Evolutionary conservation across 2,797 vertebrate genomes (phyloP).

Genomic region (Notoglanidium macrostoma): DNA sequence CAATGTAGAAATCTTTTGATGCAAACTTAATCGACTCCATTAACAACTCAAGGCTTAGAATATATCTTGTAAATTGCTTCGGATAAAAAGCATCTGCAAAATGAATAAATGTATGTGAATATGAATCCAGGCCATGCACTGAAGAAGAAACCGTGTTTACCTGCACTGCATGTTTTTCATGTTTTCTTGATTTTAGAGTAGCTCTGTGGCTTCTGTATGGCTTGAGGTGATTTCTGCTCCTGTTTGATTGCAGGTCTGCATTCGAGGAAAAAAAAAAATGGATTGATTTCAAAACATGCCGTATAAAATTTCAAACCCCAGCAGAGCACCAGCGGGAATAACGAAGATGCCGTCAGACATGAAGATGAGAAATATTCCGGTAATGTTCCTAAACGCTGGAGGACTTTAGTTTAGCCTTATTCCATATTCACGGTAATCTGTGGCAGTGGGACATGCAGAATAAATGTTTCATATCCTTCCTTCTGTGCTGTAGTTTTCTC

Average conservation of each 20-base stretch:
- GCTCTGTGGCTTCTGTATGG: conserved; percentile 23
- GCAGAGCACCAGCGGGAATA: conserved; percentile 32
- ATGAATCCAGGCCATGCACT: background rate
- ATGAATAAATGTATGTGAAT: conserved; percentile 27
- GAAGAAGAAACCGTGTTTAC: conserved; percentile 6
- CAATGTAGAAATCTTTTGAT: background rate
- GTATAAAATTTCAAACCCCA: conserved; percentile 27
- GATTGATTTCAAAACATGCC: conserved; percentile 44
- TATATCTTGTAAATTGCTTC: conserved; percentile 6
- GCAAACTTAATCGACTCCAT: conserved; percentile 7
- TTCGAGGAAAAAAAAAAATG: conserved; percentile 24
- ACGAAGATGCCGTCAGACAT: conserved; percentile 31
- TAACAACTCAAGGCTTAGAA: background rate
- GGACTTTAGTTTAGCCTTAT: conserved; percentile 20
- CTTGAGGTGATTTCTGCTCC: conserved; percentile 43
- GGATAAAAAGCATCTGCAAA: background rate
- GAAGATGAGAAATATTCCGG: conserved; percentile 35
- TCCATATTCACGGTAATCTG: conserved; percentile 30
- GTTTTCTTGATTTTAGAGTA: conserved; percentile 40
- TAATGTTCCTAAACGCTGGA: conserved; percentile 25
- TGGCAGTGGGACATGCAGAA: conserved; percentile 31
- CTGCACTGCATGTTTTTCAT: conserved; percentile 30
- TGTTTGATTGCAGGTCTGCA: conserved; percentile 41
- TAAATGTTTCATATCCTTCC: conserved; percentile 19
- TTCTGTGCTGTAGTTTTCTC: background rate